These are phyloP conservation scores for Acrobasis repandana DNA, from an alignment of 2,888 invertebrate genomes.

Conservation along the genomic window DNA sequence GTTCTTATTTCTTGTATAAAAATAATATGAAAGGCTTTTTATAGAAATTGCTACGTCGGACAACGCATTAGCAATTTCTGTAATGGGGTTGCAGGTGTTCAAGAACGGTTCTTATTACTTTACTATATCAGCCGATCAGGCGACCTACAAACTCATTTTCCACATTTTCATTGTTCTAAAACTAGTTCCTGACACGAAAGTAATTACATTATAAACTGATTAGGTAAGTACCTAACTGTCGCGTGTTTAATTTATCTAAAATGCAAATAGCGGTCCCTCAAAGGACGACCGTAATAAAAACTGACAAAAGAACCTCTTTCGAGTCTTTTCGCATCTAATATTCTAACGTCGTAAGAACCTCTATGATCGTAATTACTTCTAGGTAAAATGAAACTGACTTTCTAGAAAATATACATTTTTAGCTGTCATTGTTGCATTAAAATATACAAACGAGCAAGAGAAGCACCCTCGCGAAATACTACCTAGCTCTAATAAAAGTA, in stretches of 20 bases:
- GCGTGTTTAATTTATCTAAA: slow-evolving; percentile 1
- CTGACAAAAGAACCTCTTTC: background rate
- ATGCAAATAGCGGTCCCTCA: background rate
- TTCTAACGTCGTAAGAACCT: background rate
- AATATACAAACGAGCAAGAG: no score
- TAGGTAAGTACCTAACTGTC: background rate
- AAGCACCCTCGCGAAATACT: no score
- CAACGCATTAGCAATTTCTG: no score
- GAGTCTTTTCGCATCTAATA: background rate
- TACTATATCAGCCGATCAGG: background rate
- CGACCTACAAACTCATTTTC: background rate
- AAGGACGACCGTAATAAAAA: slow-evolving; percentile 2
- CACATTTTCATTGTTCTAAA: background rate
- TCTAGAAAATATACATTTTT: no score
- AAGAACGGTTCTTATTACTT: background rate
- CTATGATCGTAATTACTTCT: background rate
- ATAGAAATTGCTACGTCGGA: background rate
- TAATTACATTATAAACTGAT: no score
- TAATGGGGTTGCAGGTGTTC: background rate
- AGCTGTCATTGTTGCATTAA: no score
- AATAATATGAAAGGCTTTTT: no score
- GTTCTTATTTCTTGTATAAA: no score
- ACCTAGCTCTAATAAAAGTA: no score
- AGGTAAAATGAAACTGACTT: background rate
- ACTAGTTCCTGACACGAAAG: no score